A percentile compares a stretch with the other conserved stretches of the same genome.
Evolutionary conservation across 2,113 vertebrate genomes (phyloP).

Genomic region (Cromileptes altivelis): DNA sequence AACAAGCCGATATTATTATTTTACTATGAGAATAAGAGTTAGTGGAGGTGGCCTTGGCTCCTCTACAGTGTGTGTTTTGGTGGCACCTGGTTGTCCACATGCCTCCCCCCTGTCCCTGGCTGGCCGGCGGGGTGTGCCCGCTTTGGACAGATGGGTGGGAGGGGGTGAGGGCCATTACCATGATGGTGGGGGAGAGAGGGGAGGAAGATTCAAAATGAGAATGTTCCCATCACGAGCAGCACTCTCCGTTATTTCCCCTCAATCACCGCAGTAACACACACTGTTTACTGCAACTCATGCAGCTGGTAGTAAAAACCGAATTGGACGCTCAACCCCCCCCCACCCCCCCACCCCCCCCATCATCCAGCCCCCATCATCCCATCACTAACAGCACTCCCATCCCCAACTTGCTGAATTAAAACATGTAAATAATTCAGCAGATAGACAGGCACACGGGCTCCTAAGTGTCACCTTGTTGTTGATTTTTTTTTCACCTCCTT

Average conservation of each 20-base stretch:
- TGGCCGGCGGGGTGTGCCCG: conserved; percentile 44
- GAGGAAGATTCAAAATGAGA: conserved; percentile 61
- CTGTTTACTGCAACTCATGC: conserved; percentile 74
- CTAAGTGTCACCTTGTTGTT: conserved; percentile 77
- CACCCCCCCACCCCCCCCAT: background rate
- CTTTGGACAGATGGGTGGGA: conserved; percentile 78
- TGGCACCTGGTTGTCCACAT: conserved; percentile 59
- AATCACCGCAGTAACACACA: conserved; percentile 66
- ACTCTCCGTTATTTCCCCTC: conserved; percentile 53
- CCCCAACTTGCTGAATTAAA: conserved; percentile 67
- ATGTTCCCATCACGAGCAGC: conserved; percentile 54
- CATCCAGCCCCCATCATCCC: conserved; percentile 14
- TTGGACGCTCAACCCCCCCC: conserved; percentile 34
- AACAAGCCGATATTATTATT: background rate
- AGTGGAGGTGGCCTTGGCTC: conserved; percentile 31
- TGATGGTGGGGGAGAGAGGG: conserved; percentile 57
- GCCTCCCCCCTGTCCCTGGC: conserved; percentile 4
- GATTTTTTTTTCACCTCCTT: conserved; percentile 45
- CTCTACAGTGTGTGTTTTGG: conserved; percentile 12
- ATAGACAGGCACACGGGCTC: conserved; percentile 49
- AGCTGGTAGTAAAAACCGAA: conserved; percentile 64
- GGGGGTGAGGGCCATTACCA: conserved; percentile 72
- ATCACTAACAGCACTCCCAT: conserved; percentile 29
- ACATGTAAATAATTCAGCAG: conserved; percentile 74
- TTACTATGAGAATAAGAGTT: background rate